phyloP scores from a whole-genome alignment of 37 sponge, comb jelly and placozoan genomes.

The Haliclona indistincta region DNA sequence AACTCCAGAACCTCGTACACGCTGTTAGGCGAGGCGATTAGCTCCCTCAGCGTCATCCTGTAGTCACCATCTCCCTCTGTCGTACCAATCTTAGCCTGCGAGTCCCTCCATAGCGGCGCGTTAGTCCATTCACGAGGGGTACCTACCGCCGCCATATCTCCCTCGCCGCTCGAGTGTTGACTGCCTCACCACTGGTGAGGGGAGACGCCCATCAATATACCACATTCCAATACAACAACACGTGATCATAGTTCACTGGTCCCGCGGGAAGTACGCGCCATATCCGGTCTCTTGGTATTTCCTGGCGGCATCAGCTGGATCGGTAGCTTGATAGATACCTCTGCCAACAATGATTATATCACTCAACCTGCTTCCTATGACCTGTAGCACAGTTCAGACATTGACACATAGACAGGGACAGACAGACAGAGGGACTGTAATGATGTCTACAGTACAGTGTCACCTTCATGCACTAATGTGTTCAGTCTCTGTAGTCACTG shows the following conservation, averaged over 20 bases:
- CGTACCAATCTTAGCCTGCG: neutral
- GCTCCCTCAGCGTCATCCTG: slow-evolving; percentile 38
- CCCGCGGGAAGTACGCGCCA: neutral
- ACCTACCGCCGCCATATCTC: neutral
- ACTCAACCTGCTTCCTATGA: neutral
- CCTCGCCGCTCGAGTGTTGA: neutral
- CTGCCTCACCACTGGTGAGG: neutral
- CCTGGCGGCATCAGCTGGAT: neutral
- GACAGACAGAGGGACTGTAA: too few relatives aligned
- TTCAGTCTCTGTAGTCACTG: too few relatives aligned
- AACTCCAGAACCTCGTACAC: slow-evolving; percentile 85
- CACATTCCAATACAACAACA: neutral
- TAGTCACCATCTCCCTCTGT: slow-evolving; percentile 60
- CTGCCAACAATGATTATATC: slow-evolving; percentile 86
- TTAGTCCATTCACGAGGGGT: neutral
- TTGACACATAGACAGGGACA: neutral
- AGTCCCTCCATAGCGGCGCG: neutral
- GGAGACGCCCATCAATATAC: neutral
- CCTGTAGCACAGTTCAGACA: neutral
- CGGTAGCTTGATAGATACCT: slow-evolving; percentile 61
- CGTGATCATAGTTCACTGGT: neutral
- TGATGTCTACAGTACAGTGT: too few relatives aligned
- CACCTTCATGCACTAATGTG: too few relatives aligned
- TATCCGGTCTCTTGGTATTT: neutral
- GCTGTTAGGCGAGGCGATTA: slow-evolving; percentile 57